Conservation (phyloP, 2,113 vertebrate species). For the Emydocephalus ijimae region DNA sequence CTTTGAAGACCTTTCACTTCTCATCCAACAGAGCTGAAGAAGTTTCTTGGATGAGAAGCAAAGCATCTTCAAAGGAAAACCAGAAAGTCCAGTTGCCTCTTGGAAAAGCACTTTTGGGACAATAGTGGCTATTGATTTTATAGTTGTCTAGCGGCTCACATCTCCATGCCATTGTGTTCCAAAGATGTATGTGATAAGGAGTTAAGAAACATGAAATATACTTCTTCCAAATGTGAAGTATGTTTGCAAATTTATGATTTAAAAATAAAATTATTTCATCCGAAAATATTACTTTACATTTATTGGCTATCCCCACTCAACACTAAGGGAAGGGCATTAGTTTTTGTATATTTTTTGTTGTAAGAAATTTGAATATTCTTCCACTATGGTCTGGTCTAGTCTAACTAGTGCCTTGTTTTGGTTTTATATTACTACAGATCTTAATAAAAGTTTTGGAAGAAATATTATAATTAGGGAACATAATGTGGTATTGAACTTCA, state of each 20-base stretch:
- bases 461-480: neutral
- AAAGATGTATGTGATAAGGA: neutral
- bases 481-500: neutral
- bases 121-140: neutral
- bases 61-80: too few relatives aligned
- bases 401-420: neutral
- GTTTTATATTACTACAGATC: neutral
- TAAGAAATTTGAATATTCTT: neutral
- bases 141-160: neutral
- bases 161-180: neutral
- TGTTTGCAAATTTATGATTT: neutral
- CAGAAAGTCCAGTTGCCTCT: too few relatives aligned
- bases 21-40: too few relatives aligned
- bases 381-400: neutral
- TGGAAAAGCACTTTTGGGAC: too few relatives aligned
- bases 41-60: too few relatives aligned
- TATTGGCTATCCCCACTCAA: too few relatives aligned
- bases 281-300: too few relatives aligned
- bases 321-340: too few relatives aligned
- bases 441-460: neutral
- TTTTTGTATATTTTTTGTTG: too few relatives aligned
- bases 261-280: too few relatives aligned
- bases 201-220: neutral
- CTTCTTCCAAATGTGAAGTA: neutral
- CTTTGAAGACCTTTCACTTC: too few relatives aligned